Evolutionary conservation across 2,888 invertebrate species (phyloP).

Genomic region (Xanthia icteritia): DNA sequence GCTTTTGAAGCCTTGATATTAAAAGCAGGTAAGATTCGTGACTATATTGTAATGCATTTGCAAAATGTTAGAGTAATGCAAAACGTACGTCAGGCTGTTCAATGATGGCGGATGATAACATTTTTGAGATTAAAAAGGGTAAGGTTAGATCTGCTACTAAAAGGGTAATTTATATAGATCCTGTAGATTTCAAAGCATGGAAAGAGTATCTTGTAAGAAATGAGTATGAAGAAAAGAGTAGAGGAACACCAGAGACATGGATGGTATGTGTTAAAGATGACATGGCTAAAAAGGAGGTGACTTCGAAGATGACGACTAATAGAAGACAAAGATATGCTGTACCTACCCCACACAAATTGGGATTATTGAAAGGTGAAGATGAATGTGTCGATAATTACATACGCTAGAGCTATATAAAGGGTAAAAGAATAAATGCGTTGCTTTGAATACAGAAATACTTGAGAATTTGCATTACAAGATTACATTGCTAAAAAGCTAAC

Average conservation of each 20-base stretch:
- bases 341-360: background rate
- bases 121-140: conserved; percentile 35
- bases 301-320: background rate
- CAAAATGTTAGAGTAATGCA: conserved; percentile 54
- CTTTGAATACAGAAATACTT: conserved; percentile 13
- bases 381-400: background rate
- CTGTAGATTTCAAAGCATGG: background rate
- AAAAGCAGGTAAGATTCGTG: conserved; percentile 76
- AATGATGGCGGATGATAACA: conserved; percentile 34
- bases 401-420: background rate
- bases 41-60: conserved; percentile 66
- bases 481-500: too few species aligned
- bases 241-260: background rate
- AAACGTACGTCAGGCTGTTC: conserved; percentile 37
- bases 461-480: conserved; percentile 42
- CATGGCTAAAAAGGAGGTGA: background rate
- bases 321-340: background rate
- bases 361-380: background rate
- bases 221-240: background rate
- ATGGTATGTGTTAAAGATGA: background rate
- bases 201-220: background rate
- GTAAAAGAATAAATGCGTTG: background rate
- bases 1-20: conserved; percentile 80
- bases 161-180: background rate
- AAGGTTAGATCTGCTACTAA: conserved; percentile 28